These are phyloP conservation scores for Excalfactoria chinensis DNA, from an alignment of 2,113 vertebrate species.

Conservation along the genomic window DNA sequence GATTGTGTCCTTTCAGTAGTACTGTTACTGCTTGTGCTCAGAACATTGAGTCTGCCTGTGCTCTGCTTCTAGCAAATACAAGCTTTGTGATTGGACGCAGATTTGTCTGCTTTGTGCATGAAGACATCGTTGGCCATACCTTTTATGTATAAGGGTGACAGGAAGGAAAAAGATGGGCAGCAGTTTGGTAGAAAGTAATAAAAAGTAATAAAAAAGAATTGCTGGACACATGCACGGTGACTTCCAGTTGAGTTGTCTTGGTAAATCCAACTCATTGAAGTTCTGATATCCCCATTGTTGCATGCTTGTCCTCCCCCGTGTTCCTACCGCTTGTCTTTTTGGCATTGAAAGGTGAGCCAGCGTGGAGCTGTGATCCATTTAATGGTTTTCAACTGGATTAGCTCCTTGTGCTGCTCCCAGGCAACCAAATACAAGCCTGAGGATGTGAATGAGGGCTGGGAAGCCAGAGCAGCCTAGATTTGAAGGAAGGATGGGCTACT, in stretches of 20 bases:
- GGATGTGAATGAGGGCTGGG: background rate
- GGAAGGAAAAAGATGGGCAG: background rate
- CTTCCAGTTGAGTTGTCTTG: background rate
- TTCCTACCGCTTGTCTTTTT: background rate
- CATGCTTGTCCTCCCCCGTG: background rate
- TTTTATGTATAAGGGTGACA: background rate
- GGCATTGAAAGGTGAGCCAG: background rate
- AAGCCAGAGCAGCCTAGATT: background rate
- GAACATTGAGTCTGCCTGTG: background rate
- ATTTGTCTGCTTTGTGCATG: background rate
- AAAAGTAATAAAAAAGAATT: background rate
- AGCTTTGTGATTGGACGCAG: background rate
- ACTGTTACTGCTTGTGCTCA: background rate
- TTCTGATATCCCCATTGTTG: background rate
- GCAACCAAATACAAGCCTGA: rapidly evolving
- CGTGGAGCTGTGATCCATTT: background rate
- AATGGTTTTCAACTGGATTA: background rate
- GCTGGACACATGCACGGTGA: background rate
- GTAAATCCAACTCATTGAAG: background rate
- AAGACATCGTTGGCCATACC: rapidly evolving
- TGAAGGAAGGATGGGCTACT: background rate
- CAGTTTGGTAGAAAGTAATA: background rate
- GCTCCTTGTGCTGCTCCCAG: background rate
- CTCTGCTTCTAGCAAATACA: background rate
- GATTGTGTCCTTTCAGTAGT: rapidly evolving